Base-by-base conservation (phyloP, 2,888 invertebrate species). In the Thereva nobilitata region DNA sequence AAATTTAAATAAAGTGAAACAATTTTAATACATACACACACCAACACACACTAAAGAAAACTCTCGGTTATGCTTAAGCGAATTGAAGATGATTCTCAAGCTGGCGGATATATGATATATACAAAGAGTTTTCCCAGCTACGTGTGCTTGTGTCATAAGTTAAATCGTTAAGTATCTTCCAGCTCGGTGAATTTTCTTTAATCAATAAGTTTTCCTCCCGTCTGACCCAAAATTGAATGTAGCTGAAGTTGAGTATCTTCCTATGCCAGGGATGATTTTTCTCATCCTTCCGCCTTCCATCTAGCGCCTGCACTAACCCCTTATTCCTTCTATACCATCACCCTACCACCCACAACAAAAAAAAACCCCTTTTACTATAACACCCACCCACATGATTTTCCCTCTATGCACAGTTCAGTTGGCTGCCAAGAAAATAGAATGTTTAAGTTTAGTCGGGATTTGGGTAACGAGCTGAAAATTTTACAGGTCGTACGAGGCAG, bases 401-500 rank as follows among this genome's bases (percentile, higher is more conserved):
- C 12, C 41, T 5, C 12, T 23, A 44, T 34, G 57, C 42, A 44
- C 12, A 57, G 23, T 23, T 23, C 23, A 23, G 23, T 23, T 57
- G 10, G 40, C 44, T 57, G 57, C 57, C 57, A 57, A 57, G 57
- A 34, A 57, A 35, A 57, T 45, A 44, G 8, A 4, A 47, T 7
- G 10, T n/a, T 47, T 37, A 38, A 37, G 47, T 38, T 59, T 59
- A 59, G 23, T 23, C 23, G 23, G 23, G 23, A 23, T 23, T 23
- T 59, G 59, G 35, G 47, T 49, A 59, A 59, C 59, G 59, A 59
- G 59, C 59, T 49, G 59, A 47, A 49, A 59, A 59, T 59, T 59
- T 59, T 59, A 12, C 59, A 59, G 59, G 59, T 59, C 38, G 49
- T 23, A 23, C 23, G 23, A 23, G 23, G 23, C 23, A 23, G 23